A percentile compares a stretch with the other conserved stretches of the same genome.
Conservation (phyloP, 2,888 invertebrate species). For the Drosophila cracens region DNA sequence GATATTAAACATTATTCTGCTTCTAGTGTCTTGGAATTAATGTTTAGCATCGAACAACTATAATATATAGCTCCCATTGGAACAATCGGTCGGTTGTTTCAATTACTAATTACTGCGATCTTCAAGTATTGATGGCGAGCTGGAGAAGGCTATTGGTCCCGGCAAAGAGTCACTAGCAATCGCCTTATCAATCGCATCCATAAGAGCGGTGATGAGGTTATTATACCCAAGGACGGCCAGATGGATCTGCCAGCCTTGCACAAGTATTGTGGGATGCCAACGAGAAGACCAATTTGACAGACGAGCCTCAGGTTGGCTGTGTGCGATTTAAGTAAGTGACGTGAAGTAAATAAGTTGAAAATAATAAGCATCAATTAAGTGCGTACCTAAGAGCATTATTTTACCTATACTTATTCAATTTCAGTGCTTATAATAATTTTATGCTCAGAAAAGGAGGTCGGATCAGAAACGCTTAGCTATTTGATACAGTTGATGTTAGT, state of each 20-base stretch:
- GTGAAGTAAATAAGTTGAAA: not conserved
- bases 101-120: not conserved
- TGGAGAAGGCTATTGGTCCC: not conserved
- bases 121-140: no score
- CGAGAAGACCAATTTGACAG: not conserved
- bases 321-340: not conserved
- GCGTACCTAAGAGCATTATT: not conserved
- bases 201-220: not conserved
- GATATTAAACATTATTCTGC: not conserved
- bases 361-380: slow-evolving; percentile 7
- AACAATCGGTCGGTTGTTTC: not conserved
- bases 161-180: not conserved
- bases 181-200: not conserved
- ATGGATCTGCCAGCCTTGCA: not conserved
- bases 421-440: slow-evolving; percentile 3
- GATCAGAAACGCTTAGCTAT: slow-evolving; percentile 4
- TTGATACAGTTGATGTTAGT: slow-evolving; percentile 9
- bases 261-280: not conserved
- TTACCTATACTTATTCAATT: slow-evolving; percentile 4
- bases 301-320: not conserved
- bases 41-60: not conserved
- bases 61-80: not conserved
- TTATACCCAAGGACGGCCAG: not conserved
- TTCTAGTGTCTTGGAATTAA: not conserved
- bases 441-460: slow-evolving; percentile 3